A percentile compares a stretch with the other conserved stretches of the same genome.
phyloP scores from a whole-genome alignment of 1,140 invertebrate species.

The Whitmania pigra region DNA sequence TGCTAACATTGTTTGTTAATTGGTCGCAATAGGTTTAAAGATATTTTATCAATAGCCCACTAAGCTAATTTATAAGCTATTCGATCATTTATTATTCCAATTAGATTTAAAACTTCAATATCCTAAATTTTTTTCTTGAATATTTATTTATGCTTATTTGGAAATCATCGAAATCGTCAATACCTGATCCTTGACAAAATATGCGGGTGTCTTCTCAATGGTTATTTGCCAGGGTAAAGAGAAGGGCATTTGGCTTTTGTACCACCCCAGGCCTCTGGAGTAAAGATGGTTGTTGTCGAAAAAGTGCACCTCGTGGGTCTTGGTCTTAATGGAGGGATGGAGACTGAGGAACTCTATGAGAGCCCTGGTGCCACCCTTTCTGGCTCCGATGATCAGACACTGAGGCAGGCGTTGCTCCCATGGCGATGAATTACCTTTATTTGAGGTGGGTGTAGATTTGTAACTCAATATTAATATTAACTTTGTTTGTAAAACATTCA shows the following conservation, averaged over 20 bases:
- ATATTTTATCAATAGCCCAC: no score
- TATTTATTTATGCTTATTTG: no score
- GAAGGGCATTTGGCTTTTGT: conserved; percentile 36
- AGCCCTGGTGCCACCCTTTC: conserved; percentile 45
- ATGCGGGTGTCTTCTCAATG: conserved; percentile 46
- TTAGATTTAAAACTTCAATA: neutral
- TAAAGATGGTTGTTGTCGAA: conserved; percentile 21
- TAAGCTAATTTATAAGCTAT: no score
- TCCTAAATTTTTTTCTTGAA: neutral
- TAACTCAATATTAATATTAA: no score
- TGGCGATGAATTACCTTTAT: no score
- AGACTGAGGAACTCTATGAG: conserved; percentile 41
- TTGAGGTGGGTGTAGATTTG: no score
- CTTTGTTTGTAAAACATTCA: no score
- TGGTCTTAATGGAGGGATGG: conserved; percentile 40
- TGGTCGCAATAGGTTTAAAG: no score
- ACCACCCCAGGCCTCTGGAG: conserved; percentile 40
- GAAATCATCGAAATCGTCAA: neutral
- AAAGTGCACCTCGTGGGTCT: conserved; percentile 29
- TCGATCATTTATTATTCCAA: neutral
- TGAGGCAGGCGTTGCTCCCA: conserved; percentile 30
- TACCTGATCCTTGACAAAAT: conserved; percentile 37
- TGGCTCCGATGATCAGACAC: conserved; percentile 42
- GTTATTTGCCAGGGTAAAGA: conserved; percentile 38
- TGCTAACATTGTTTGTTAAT: no score